Evolutionary conservation across 2,888 invertebrate genomes (phyloP), one percentile per base, ranked within the genome.

Genomic region (Mythimna ferrago): DNA sequence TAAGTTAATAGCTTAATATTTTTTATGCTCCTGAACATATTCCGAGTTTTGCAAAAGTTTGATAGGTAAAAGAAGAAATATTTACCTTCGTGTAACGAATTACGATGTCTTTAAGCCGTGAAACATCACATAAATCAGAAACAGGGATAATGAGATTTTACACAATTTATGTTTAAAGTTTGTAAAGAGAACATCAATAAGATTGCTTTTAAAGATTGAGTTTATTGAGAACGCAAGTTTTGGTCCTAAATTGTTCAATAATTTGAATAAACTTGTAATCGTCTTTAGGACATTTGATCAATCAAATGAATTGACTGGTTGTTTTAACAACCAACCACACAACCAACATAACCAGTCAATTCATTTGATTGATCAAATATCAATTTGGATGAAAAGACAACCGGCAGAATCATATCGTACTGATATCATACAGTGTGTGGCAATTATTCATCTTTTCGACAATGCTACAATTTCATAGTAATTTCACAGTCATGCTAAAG

Each of bases 41-140:
- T 70, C 66, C 16, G 67, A 83, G 71, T 84, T 85, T 74, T 32
- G 38, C 9, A 60, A 84, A 86, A 85, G 84, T 84, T 80, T 63
- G 74, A 81, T 80, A 72, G 62, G 76, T 56, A 70, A 57, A 66
- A 56, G 56, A 62, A 67, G 56, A 81, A 80, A 81, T 83, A 78
- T 85, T 77, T 66, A 76, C 78, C 48, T 83, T 74, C 58, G 57
- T 68, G 67, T 74, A 71, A 62, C 51, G 67, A 76, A 72, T 71
- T 76, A 83, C 65, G 78, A 80, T 67, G 62, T 73, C 78, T 71
- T 71, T 75, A 75, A 66, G 79, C 63, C 66, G 60, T 61, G 11
- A 78, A 73, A 72, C 32, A 73, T 81, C 61, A 68, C 38, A 72
- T 80, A 80, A 77, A 79, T 77, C 66, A 77, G 48, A 70, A 64